Evolutionary conservation across 1,140 invertebrate genomes (phyloP), one percentile per base, ranked within the genome.

Genomic region (Battus philenor): DNA sequence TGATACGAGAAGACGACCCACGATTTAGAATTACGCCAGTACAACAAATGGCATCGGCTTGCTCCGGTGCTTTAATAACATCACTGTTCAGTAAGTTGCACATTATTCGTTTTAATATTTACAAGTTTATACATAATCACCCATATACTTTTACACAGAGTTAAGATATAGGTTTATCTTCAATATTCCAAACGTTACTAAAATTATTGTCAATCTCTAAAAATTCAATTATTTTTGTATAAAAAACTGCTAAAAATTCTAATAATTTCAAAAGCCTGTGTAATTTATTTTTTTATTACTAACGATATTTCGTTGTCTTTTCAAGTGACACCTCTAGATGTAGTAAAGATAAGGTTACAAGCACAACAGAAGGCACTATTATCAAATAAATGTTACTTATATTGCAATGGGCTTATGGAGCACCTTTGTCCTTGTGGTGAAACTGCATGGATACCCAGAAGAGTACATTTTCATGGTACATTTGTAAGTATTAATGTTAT

Each of bases 381-480:
- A 3, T 93, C 91, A 11, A 95, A 96, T 44, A 94, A 95, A 79
- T 99, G 97, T 87, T 99, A 97, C 82, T 80, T 99, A 5, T 99
- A 98, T 80, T 98, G 96, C 70, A 99, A 99, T 90, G 98, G 98
- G 0, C 86, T 99, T n/a, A 99, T 99, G 97, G 98, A 99, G 85
- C 97, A 99, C 76, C 80, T 99, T n/a, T 99, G 97, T 85, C 91
- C 92, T n/a, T 97, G 95, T 86, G 81, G 90, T 31, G 87, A 87
- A 48, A 85, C 81, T 48, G 79, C 85, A 16, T 70, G 81, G 70
- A 82, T 88, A 63, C 87, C 88, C 53, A 87, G 89, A 43, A 90
- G 92, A 58, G 89, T 91, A 18, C 93, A 95, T 68, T 97, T 98
- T 65, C 95, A 90, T 81, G 96, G 96, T 59, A 98, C 97, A 29